phyloP scores from a whole-genome alignment of 2,797 vertebrate genomes.

The Cuniculus paca region DNA sequence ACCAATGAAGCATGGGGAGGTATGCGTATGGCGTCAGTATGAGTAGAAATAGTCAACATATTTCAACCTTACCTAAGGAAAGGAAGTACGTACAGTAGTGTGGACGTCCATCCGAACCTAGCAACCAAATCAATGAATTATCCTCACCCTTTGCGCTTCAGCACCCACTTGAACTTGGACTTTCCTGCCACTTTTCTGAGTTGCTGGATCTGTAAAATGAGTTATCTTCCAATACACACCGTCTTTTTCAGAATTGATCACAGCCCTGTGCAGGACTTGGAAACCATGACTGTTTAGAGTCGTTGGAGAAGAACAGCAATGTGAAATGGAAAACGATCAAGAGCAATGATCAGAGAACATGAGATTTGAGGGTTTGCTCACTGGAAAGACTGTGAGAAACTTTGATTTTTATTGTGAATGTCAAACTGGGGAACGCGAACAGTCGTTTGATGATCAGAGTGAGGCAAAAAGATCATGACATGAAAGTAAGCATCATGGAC shows the following conservation, averaged over 20 bases:
- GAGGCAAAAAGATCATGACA: background rate
- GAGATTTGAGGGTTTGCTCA: background rate
- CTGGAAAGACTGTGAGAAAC: background rate
- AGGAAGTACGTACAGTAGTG: background rate
- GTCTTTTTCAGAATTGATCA: background rate
- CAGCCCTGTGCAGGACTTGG: background rate
- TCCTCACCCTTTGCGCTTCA: background rate
- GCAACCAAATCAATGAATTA: background rate
- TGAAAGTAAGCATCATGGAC: background rate
- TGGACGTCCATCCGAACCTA: background rate
- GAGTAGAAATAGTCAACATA: background rate
- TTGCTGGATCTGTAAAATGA: background rate
- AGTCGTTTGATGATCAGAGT: background rate
- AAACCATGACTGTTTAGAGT: constrained; percentile 21
- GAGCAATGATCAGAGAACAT: background rate
- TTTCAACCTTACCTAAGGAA: background rate
- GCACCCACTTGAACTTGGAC: background rate
- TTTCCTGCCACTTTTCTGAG: background rate
- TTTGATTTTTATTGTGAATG: background rate
- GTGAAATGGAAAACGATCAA: constrained; percentile 34
- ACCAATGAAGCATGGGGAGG: background rate
- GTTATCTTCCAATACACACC: background rate
- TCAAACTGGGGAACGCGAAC: background rate
- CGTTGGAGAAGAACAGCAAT: constrained; percentile 41
- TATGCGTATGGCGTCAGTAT: background rate